Percentiles rank a stretch among this genome's conserved stretches.
These are phyloP conservation scores for Microchirus variegatus DNA, from an alignment of 2,797 vertebrate genomes.

Conservation along the genomic window DNA sequence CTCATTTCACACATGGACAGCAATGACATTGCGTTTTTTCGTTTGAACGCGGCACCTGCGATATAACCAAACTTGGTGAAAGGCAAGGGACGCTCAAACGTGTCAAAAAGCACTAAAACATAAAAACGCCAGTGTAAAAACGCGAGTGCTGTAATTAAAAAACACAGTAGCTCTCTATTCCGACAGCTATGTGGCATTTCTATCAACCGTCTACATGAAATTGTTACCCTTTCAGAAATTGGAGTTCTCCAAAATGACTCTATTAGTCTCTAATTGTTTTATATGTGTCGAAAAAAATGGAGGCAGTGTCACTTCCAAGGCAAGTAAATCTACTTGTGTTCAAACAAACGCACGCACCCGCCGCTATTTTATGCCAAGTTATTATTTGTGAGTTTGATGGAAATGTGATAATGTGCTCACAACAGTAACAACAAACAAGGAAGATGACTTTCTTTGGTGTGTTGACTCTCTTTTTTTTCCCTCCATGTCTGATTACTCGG, in stretches of 20 bases:
- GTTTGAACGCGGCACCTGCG: neutral
- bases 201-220: neutral
- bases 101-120: too few species aligned
- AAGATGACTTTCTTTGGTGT: constrained; percentile 50
- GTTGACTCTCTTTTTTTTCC: constrained; percentile 27
- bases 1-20: constrained; percentile 1
- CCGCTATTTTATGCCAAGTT: constrained; percentile 29
- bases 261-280: constrained; percentile 5
- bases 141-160: too few species aligned
- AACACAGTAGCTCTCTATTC: too few species aligned
- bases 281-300: neutral
- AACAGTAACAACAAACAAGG: constrained; percentile 58
- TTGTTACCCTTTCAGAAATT: neutral
- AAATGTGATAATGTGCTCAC: constrained; percentile 49
- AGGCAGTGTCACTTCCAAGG: constrained; percentile 1
- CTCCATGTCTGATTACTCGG: constrained; percentile 67
- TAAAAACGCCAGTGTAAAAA: too few species aligned
- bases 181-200: neutral
- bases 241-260: neutral
- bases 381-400: constrained; percentile 54
- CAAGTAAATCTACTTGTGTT: constrained; percentile 27
- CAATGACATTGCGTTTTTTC: neutral
- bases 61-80: neutral
- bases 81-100: too few species aligned
- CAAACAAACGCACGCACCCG: constrained; percentile 27